These are phyloP conservation scores for Heterodera schachtii DNA, from an alignment of 1,140 invertebrate genomes.

Conservation along the genomic window DNA sequence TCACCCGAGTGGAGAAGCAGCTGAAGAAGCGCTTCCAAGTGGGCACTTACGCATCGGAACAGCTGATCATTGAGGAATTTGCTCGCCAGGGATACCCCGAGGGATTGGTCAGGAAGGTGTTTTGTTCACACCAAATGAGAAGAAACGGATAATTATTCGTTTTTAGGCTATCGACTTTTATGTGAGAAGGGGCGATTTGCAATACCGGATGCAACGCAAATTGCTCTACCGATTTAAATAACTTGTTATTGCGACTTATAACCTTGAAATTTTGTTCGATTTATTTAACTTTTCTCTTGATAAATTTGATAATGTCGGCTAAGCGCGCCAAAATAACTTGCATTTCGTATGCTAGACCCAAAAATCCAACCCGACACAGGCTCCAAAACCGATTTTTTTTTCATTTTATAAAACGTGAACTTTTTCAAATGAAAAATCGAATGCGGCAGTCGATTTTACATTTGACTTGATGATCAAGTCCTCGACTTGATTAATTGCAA, in stretches of 20 bases:
- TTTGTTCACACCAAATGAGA: not conserved
- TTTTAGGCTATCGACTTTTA: conserved; percentile 53
- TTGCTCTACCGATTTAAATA: conserved; percentile 87
- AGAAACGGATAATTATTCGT: conserved; percentile 7
- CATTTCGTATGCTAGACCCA: too few relatives aligned
- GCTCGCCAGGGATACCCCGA: conserved; percentile 69
- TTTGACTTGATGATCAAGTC: too few relatives aligned
- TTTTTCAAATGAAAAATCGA: too few relatives aligned
- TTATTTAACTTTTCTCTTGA: too few relatives aligned
- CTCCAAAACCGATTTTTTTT: too few relatives aligned
- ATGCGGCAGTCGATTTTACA: too few relatives aligned
- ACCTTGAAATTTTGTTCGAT: too few relatives aligned
- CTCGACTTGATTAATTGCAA: too few relatives aligned
- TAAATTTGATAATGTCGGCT: too few relatives aligned
- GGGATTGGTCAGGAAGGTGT: conserved; percentile 61
- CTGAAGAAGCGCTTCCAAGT: conserved; percentile 81
- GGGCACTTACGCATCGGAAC: conserved; percentile 85
- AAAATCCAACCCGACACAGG: too few relatives aligned
- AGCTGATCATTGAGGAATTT: conserved; percentile 91
- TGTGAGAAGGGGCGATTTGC: conserved; percentile 82
- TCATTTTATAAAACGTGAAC: too few relatives aligned
- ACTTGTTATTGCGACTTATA: not conserved
- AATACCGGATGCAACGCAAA: conserved; percentile 92
- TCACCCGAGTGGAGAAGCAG: conserved; percentile 88
- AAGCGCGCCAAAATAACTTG: too few relatives aligned